phyloP scores from a whole-genome alignment of 2,113 vertebrate species.

The Chitala chitala region DNA sequence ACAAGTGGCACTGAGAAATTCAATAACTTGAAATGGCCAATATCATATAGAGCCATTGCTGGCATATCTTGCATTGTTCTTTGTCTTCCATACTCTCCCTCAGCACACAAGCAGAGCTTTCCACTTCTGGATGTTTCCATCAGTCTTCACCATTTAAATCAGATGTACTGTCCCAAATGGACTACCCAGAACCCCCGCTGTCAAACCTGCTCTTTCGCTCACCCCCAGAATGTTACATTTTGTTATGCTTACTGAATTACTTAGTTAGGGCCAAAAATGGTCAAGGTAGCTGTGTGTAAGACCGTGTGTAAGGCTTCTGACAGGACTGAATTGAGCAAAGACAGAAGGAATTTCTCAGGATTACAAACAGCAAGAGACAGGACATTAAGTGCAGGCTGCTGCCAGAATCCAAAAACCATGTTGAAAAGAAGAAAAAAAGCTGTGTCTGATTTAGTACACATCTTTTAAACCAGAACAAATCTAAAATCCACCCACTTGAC shows the following conservation, averaged over 20 bases:
- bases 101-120: conserved; percentile 1
- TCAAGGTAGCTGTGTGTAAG: conserved; percentile 31
- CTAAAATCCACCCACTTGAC: conserved; percentile 20
- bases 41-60: too few relatives aligned
- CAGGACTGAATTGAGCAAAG: conserved; percentile 2
- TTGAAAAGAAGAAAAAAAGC: conserved; percentile 1
- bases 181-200: conserved; percentile 7
- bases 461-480: conserved; percentile 14
- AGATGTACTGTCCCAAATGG: conserved; percentile 9
- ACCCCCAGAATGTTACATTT: conserved; percentile 20
- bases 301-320: conserved; percentile 17
- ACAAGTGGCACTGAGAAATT: too few relatives aligned
- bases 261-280: conserved; percentile 16
- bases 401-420: conserved; percentile 26
- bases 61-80: too few relatives aligned
- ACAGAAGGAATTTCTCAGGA: conserved; percentile 28
- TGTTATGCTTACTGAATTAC: conserved; percentile 20
- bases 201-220: conserved; percentile 1
- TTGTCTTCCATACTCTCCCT: too few relatives aligned
- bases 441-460: conserved; percentile 18
- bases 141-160: conserved; percentile 21
- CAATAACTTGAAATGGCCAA: too few relatives aligned
- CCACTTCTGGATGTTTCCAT: background rate
- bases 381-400: conserved; percentile 13
- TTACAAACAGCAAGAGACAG: conserved; percentile 21